phyloP scores from a whole-genome alignment of 2,113 vertebrate genomes.

The Uropsilus gracilis region DNA sequence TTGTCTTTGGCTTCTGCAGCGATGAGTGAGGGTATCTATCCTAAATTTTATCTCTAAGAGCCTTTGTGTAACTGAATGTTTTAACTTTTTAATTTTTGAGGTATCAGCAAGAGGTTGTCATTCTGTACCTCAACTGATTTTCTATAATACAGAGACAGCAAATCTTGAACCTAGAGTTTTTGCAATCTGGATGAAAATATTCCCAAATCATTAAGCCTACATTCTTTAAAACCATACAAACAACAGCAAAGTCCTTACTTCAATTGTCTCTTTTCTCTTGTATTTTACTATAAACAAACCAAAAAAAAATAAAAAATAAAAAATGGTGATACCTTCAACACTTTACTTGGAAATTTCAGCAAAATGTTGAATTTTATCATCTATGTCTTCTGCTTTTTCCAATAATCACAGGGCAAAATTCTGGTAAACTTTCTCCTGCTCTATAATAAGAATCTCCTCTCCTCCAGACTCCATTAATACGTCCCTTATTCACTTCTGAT shows the following conservation, averaged over 20 bases:
- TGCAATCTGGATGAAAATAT: background rate
- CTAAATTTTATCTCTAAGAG: background rate
- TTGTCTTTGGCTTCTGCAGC: background rate
- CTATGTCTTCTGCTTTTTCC: background rate
- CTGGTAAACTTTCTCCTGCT: background rate
- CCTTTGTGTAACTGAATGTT: background rate
- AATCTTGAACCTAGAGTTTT: background rate
- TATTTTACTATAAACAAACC: background rate
- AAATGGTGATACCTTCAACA: background rate
- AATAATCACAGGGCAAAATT: background rate
- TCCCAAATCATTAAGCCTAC: background rate
- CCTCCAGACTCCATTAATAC: background rate
- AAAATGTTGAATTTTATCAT: background rate
- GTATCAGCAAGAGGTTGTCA: background rate
- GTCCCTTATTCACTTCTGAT: background rate
- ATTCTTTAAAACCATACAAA: background rate
- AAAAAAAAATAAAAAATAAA: slow-evolving; percentile 29
- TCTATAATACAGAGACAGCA: background rate
- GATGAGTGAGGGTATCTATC: background rate
- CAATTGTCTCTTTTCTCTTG: background rate
- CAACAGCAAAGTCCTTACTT: background rate
- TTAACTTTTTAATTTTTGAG: background rate
- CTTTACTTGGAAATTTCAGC: background rate
- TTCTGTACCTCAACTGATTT: background rate
- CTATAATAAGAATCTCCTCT: background rate